phyloP scores from a whole-genome alignment of 2,113 vertebrate genomes.

The Lamprologus ornatipinnis region DNA sequence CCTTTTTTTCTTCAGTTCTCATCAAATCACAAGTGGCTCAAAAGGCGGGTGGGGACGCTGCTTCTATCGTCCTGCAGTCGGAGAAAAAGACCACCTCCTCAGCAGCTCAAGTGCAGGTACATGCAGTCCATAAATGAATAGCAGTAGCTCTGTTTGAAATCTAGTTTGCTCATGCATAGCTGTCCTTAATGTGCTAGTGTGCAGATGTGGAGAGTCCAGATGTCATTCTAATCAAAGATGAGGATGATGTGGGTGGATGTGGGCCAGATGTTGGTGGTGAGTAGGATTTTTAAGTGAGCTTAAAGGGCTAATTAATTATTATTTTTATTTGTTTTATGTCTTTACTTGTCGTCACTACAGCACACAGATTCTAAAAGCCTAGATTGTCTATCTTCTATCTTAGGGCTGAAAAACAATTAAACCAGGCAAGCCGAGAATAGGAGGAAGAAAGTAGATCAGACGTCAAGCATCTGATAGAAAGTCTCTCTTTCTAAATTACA shows the following conservation, averaged over 20 bases:
- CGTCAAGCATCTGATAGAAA: neutral
- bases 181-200: slow-evolving; percentile 1
- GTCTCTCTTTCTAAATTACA: neutral
- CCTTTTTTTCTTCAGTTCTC: neutral
- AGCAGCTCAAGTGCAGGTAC: slow-evolving; percentile 12
- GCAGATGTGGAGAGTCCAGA: slow-evolving; percentile 39
- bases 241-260: slow-evolving; percentile 48
- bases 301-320: neutral
- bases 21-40: slow-evolving; percentile 2
- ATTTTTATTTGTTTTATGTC: neutral
- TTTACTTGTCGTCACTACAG: neutral
- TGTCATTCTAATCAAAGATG: slow-evolving; percentile 68
- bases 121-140: neutral
- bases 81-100: neutral
- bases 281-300: neutral
- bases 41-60: neutral
- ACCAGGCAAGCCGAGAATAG: neutral
- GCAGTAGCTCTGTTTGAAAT: neutral
- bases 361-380: neutral
- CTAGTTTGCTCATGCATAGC: neutral
- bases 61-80: neutral
- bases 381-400: neutral
- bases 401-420: neutral
- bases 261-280: slow-evolving; percentile 32
- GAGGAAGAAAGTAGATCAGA: neutral